These are phyloP conservation scores for Manis javanica DNA, from an alignment of 2,797 vertebrate species.

Conservation along the genomic window DNA sequence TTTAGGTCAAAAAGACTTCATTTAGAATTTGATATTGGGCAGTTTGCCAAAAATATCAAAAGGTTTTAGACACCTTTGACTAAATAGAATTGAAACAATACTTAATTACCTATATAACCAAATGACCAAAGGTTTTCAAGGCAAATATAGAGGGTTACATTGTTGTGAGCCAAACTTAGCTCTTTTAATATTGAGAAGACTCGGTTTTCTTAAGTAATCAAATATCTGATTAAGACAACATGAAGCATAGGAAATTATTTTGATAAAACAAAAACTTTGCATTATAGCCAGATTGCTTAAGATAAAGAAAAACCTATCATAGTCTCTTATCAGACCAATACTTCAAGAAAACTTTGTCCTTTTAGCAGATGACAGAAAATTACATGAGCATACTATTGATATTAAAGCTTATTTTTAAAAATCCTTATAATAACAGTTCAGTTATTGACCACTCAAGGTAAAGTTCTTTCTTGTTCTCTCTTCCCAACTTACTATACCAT, in stretches of 20 bases:
- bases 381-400: background rate
- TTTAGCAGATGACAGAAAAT: background rate
- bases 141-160: too few relatives aligned
- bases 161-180: too few relatives aligned
- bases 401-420: background rate
- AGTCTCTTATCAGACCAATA: background rate
- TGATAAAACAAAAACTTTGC: background rate
- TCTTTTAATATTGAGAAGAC: too few relatives aligned
- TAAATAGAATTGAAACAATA: too few relatives aligned
- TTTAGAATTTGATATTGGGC: too few relatives aligned
- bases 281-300: background rate
- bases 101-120: too few relatives aligned
- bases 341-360: background rate
- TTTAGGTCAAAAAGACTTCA: too few relatives aligned
- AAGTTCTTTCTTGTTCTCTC: background rate
- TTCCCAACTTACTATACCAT: background rate
- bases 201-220: too few relatives aligned
- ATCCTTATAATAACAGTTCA: background rate
- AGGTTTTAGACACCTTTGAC: too few relatives aligned
- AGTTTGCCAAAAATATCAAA: too few relatives aligned
- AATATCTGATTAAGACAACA: too few relatives aligned
- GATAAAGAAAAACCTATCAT: background rate
- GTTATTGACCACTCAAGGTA: background rate
- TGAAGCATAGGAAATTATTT: background rate
- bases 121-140: too few relatives aligned